phyloP scores from a whole-genome alignment of 2,888 invertebrate genomes.

The Cerastis rubricosa region DNA sequence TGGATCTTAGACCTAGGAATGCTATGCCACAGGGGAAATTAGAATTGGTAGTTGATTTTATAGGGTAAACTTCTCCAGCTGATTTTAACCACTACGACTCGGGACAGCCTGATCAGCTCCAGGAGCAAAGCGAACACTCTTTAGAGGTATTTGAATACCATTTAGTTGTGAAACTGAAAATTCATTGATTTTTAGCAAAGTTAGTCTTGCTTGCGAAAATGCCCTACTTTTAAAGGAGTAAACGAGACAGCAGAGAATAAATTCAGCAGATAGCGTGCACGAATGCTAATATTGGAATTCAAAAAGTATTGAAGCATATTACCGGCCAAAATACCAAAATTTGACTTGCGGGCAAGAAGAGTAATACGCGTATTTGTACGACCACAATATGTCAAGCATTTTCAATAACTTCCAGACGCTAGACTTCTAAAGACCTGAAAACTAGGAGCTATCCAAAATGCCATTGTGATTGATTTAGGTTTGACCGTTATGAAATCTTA shows the following conservation, averaged over 20 bases:
- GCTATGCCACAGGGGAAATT: slow-evolving; percentile 1
- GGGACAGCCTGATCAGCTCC: not conserved
- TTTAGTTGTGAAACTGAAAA: not conserved
- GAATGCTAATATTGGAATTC: slow-evolving; percentile 21
- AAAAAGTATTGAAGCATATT: slow-evolving; percentile 23
- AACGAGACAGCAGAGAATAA: slow-evolving; percentile 1
- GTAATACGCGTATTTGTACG: not conserved
- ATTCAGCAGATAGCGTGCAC: slow-evolving; percentile 6
- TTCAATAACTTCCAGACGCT: not conserved
- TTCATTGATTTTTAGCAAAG: not conserved
- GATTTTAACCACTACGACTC: not conserved
- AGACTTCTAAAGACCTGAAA: not conserved
- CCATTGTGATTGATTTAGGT: slow-evolving; percentile 13
- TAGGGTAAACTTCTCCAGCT: not conserved
- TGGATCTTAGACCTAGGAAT: not conserved
- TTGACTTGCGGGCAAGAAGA: not conserved
- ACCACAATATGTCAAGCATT: not conserved
- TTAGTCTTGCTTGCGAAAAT: not conserved
- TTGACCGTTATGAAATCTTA: not conserved
- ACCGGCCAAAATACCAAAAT: not conserved
- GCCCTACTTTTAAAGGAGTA: slow-evolving; percentile 12
- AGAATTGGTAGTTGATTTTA: not conserved
- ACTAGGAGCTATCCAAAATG: not conserved
- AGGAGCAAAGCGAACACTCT: not conserved
- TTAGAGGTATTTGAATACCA: not conserved